phyloP scores from a whole-genome alignment of 2,113 vertebrate genomes.

The Myrmecobius fasciatus region DNA sequence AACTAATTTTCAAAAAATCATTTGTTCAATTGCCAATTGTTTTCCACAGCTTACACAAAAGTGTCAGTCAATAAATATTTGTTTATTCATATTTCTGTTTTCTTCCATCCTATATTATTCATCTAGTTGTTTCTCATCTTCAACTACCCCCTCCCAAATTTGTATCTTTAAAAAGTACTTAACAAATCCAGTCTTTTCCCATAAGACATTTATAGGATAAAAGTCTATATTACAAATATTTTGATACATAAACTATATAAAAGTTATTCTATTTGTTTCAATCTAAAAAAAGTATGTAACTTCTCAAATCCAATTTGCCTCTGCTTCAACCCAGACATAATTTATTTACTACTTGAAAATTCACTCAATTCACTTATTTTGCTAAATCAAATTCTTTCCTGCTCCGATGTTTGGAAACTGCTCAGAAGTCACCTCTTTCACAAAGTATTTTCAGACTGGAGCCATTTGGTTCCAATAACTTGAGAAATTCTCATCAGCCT shows the following conservation, averaged over 20 bases:
- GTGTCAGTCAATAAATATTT: not conserved
- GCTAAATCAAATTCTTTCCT: not conserved
- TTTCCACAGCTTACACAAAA: not conserved
- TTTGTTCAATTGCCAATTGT: not conserved
- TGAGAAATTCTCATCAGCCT: not conserved
- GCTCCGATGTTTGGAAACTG: conserved; percentile 11
- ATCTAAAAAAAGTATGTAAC: not conserved
- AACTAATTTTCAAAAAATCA: not conserved
- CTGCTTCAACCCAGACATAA: not conserved
- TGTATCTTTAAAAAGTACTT: not conserved
- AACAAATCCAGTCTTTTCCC: not conserved
- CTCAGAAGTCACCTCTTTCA: not conserved
- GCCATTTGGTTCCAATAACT: not conserved
- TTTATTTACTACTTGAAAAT: not conserved
- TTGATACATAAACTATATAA: not conserved
- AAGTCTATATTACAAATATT: not conserved
- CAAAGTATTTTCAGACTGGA: not conserved
- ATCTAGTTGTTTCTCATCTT: not conserved
- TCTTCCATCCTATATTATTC: not conserved
- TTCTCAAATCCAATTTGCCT: not conserved
- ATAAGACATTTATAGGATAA: not conserved
- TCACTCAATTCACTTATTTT: not conserved
- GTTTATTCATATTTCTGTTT: not conserved
- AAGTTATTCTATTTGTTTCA: not conserved
- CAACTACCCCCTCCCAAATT: conserved; percentile 1